A percentile compares a stretch with the other conserved stretches of the same genome.
Conservation (phyloP, 2,888 invertebrate species). For the Drosophila glabriapex region DNA sequence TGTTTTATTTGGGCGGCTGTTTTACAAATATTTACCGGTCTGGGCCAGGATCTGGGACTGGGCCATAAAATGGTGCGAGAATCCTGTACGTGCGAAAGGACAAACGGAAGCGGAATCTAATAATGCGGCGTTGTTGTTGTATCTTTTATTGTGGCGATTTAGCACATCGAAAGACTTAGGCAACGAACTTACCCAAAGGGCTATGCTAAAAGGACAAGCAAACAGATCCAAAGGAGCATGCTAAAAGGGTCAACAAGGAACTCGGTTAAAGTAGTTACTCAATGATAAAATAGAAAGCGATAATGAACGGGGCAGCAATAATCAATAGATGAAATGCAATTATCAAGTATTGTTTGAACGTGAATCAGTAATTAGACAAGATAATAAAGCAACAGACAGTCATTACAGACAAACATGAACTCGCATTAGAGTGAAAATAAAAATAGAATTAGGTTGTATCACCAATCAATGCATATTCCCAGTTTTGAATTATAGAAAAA, state of each 20-base stretch:
- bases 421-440: background rate
- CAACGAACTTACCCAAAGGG: constrained; percentile 47
- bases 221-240: background rate
- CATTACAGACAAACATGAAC: background rate
- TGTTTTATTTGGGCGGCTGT: constrained; percentile 31
- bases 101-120: constrained; percentile 61
- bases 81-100: constrained; percentile 60
- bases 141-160: constrained; percentile 33
- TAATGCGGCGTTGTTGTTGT: constrained; percentile 33
- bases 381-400: background rate
- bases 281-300: constrained; percentile 4
- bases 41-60: constrained; percentile 17
- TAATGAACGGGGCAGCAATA: background rate
- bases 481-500: background rate
- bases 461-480: background rate
- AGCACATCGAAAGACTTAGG: constrained; percentile 45
- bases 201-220: constrained; percentile 9
- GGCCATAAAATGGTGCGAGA: constrained; percentile 32
- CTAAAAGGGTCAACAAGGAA: constrained; percentile 30
- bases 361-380: constrained; percentile 1
- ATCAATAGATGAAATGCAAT: background rate
- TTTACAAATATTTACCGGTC: constrained; percentile 52
- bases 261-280: constrained; percentile 5
- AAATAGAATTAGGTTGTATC: background rate
- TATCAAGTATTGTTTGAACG: constrained; percentile 10